Conservation (phyloP, 2,113 vertebrate species). For the Siphamia tubifer region DNA sequence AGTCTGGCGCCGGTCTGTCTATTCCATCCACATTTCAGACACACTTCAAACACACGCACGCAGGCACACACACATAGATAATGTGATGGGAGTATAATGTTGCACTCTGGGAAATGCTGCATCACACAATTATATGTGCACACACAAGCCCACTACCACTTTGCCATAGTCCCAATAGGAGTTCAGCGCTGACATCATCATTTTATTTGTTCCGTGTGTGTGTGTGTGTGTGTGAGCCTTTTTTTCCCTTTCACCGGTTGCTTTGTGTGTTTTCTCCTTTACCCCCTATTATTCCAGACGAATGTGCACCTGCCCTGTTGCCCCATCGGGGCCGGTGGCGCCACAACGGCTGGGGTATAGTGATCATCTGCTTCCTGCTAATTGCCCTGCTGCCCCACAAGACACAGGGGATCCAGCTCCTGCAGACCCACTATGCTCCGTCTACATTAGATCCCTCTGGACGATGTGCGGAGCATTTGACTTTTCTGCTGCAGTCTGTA, state of each 20-base stretch:
- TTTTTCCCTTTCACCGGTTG: conserved; percentile 15
- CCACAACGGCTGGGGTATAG: conserved; percentile 62
- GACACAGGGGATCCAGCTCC: conserved; percentile 47
- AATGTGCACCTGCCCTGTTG: conserved; percentile 71
- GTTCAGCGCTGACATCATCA: conserved; percentile 66
- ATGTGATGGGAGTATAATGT: conserved; percentile 71
- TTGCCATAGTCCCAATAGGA: conserved; percentile 40
- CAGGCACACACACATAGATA: conserved; percentile 41
- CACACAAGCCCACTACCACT: conserved; percentile 14
- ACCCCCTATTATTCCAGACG: conserved; percentile 53
- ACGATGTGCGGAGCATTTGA: conserved; percentile 6
- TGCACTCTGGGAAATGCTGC: conserved; percentile 72
- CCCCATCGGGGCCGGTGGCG: conserved; percentile 68
- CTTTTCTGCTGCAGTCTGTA: background rate
- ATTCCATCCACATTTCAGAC: conserved; percentile 47
- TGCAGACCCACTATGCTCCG: conserved; percentile 25
- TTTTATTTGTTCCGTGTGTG: conserved; percentile 37
- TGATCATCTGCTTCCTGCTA: conserved; percentile 74
- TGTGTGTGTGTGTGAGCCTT: conserved; percentile 6
- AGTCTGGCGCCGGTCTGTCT: conserved; percentile 84
- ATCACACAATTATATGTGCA: conserved; percentile 65
- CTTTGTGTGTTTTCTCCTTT: conserved; percentile 36
- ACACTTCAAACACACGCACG: conserved; percentile 16
- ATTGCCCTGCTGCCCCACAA: conserved; percentile 72
- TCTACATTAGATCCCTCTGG: conserved; percentile 38